Base-by-base conservation (phyloP, 2,113 vertebrate genomes). In the Ceuthmochares aereus region DNA sequence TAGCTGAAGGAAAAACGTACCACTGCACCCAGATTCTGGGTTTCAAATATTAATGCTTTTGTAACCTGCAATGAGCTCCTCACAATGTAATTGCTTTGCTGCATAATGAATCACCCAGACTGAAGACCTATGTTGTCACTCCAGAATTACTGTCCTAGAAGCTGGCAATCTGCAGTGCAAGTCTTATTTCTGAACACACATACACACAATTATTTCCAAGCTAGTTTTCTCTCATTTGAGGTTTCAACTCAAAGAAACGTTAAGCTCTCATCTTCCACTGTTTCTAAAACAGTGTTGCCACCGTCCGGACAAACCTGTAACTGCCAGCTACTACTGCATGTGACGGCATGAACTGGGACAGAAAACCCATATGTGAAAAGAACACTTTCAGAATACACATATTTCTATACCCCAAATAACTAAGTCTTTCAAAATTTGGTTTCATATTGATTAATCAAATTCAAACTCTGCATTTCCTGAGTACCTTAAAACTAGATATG, bases 281-380 rank as follows among this genome's bases (percentile, higher is more conserved):
- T 67, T 91, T 66, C 70, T 92, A 30, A 90, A 92, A 87, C 94
- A 90, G 97, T 12, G 15, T 66, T 98, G 98, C 98, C 98, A 80
- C 66, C 98, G 81, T 36, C 79, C 96, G 98, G 97, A 93, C 79
- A 94, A 92, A 86, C 12, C 6, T 19, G 5, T 18, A 77, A 63
- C 19, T 93, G 26, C 43, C 34, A 37, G 23, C 30, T 63, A 37
- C 21, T 87, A 45, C 42, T 32, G 20, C 1, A 5, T 9, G 6
- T 1, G 5, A 62, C 17, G 4, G 13, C 1, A 6, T 0, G 3
- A 2, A 7, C 2, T 26, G 4, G 15, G 6, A 15, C 27, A 52
- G 51, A 72, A 36, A 14, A 6, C 37, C 7, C 8, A 8, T 9
- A 3, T 2, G 6, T 9, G 52, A 15, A 51, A 87, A 67, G 22